Conservation (phyloP, 2,797 vertebrate genomes). For the Silurus aristotelis region DNA sequence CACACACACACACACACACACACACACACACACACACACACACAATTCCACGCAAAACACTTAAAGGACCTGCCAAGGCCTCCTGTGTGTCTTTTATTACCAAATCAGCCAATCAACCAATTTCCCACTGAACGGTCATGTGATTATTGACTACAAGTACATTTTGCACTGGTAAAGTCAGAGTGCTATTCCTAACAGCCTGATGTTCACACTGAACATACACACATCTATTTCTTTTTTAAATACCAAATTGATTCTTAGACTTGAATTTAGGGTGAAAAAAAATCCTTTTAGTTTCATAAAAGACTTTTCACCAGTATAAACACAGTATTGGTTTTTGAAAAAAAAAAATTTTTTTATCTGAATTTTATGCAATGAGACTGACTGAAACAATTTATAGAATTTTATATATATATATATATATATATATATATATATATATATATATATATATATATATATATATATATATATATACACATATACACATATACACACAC, state of each 20-base stretch:
- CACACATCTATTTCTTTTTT: not conserved
- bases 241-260: slow-evolving; percentile 30
- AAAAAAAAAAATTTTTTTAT: not conserved
- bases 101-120: slow-evolving; percentile 30
- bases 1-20: not conserved
- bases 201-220: slow-evolving; percentile 2
- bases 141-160: slow-evolving; percentile 24
- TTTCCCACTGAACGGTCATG: slow-evolving; percentile 6
- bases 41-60: slow-evolving; percentile 46
- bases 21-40: slow-evolving; percentile 18
- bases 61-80: slow-evolving; percentile 42
- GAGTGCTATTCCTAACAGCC: slow-evolving; percentile 18
- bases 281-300: slow-evolving; percentile 18
- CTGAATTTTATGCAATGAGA: slow-evolving; percentile 1
- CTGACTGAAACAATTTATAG: not conserved
- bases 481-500: slow-evolving; percentile 14
- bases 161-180: slow-evolving; percentile 26
- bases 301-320: slow-evolving; percentile 21
- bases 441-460: too few relatives aligned
- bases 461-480: not conserved
- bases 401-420: slow-evolving; percentile 2
- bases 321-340: not conserved
- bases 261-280: not conserved
- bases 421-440: not conserved
- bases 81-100: slow-evolving; percentile 41